Evolutionary conservation across 2,888 invertebrate genomes (phyloP).

Genomic region (Lochmaea crataegi): DNA sequence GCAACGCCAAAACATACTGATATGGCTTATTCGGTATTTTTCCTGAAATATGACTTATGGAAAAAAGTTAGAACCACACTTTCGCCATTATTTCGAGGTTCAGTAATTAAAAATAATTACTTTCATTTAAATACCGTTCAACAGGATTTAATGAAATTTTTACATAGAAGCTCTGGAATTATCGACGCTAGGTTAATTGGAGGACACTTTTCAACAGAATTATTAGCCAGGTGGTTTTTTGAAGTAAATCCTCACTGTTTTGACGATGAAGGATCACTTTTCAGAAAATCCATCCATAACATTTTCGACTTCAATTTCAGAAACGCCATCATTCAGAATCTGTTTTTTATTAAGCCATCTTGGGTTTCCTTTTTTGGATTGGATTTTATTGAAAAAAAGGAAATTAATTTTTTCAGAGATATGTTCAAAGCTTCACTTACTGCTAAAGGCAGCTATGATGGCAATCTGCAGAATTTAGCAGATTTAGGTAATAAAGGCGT

Average conservation of each 20-base stretch:
- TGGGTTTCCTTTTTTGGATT: conserved; percentile 50
- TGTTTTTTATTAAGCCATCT: conserved; percentile 52
- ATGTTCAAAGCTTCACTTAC: conserved; percentile 55
- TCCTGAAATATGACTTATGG: conserved; percentile 68
- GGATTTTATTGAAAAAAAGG: conserved; percentile 50
- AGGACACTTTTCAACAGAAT: conserved; percentile 64
- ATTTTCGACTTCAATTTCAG: conserved; percentile 57
- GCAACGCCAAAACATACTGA: conserved; percentile 63
- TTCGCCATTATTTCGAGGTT: conserved; percentile 69
- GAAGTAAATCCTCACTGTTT: conserved; percentile 63
- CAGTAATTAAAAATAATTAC: conserved; percentile 69
- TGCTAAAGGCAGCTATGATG: conserved; percentile 43
- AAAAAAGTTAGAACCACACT: conserved; percentile 67
- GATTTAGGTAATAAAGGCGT: conserved; percentile 61
- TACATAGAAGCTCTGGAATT: conserved; percentile 16
- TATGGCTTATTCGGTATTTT: conserved; percentile 63
- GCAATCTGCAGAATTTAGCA: conserved; percentile 68
- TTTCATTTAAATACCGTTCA: conserved; percentile 58
- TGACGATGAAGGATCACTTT: conserved; percentile 58
- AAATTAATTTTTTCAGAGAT: conserved; percentile 52
- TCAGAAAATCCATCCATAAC: conserved; percentile 57
- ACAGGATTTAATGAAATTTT: conserved; percentile 3
- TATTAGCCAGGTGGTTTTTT: conserved; percentile 65
- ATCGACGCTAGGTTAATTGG: conserved; percentile 57
- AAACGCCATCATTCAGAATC: conserved; percentile 50